Evolutionary conservation across 2,113 vertebrate genomes (phyloP).

Genomic region (Planiliza haematocheilus): DNA sequence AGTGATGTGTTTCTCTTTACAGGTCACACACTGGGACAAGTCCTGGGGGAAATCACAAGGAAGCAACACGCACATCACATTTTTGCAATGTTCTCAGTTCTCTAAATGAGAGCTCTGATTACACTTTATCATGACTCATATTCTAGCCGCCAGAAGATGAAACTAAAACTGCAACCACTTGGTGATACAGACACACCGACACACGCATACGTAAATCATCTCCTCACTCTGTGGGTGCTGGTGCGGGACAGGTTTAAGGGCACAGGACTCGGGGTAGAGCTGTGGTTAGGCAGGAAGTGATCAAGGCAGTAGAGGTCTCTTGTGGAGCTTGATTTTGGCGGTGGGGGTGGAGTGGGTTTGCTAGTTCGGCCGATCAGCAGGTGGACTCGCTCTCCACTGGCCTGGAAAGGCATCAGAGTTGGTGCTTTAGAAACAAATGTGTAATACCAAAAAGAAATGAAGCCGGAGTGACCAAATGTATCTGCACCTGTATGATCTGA

Average conservation of each 20-base stretch:
- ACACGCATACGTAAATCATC: background rate
- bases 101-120: too few relatives aligned
- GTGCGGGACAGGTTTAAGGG: constrained; percentile 77
- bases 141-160: background rate
- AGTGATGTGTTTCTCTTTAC: constrained; percentile 97
- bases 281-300: constrained; percentile 89
- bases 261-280: constrained; percentile 84
- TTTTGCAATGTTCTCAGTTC: constrained; percentile 11
- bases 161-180: background rate
- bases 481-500: constrained; percentile 95
- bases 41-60: constrained; percentile 82
- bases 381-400: constrained; percentile 95
- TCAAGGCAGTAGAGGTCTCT: constrained; percentile 89
- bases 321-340: constrained; percentile 82
- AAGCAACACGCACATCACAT: constrained; percentile 3
- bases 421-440: constrained; percentile 12
- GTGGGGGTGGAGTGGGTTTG: constrained; percentile 86
- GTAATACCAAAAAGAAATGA: constrained; percentile 14
- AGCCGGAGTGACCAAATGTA: background rate
- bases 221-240: constrained; percentile 82
- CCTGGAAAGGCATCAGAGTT: constrained; percentile 79
- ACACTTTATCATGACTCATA: too few relatives aligned
- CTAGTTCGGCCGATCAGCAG: constrained; percentile 89
- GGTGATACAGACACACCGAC: background rate
- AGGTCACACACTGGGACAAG: constrained; percentile 94